Evolutionary conservation across 2,797 vertebrate species (phyloP), one percentile per base, ranked within the genome.

Genomic region (Botia almorhae): DNA sequence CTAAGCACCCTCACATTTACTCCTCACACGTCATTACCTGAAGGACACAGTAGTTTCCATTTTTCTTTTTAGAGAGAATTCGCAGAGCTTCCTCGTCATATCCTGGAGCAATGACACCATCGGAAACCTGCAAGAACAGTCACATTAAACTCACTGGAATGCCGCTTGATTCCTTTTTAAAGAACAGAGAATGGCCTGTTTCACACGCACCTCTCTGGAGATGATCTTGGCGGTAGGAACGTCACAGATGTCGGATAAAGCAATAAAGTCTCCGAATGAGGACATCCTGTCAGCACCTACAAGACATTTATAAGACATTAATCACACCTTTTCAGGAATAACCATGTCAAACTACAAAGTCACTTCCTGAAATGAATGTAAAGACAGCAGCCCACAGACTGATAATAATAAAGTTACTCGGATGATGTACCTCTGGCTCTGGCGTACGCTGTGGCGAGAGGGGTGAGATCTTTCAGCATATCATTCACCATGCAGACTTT

Each of bases 231-330:
- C 98, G 7, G 97, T 97, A n/a, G 96, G 88, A 83, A 97, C 92
- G 0, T 99, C 98, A 0, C 98, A 99, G 80, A 89, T 82, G 63
- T 99, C 97, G 26, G 98, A 99, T 73, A 99, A 73, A 19, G 96
- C 97, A 51, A 99, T 91, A 87, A 99, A 99, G 88, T 99, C 98
- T 80, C 98, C 98, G 84, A 99, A 99, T 12, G 98, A 99, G 0
- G 98, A 99, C 98, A 99, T 99, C 50, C 98, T 93, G 90, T 99
- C 98, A 5, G 98, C 95, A 63, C 98, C 97, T 99, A 87, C 2
- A 85, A 74, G 0, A 78, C 0, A 63, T 58, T 29, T 33, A 33
- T 33, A 33, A 5, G 33, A 33, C 17, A 21, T n/a, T 46, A 21
- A 0, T 69, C 33, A 33, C 33, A 33, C 3, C 33, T 33, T 21